phyloP scores from a whole-genome alignment of 2,888 invertebrate genomes.

The Stenchaetothrips biformis region DNA sequence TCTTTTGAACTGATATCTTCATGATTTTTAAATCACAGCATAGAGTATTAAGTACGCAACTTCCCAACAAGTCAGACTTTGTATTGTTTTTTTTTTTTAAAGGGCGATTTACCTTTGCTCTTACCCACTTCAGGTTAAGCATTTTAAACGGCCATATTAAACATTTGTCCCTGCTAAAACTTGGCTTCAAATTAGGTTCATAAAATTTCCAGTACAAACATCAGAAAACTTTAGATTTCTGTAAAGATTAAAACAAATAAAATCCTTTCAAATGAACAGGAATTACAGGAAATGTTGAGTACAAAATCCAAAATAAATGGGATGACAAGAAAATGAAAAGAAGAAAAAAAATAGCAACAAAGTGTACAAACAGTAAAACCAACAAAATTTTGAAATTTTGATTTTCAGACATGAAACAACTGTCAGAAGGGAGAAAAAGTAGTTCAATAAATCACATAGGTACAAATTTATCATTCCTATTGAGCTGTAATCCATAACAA shows the following conservation, averaged over 20 bases:
- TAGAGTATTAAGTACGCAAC: not conserved
- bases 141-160: not conserved
- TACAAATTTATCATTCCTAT: constrained; percentile 4
- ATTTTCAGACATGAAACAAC: not conserved
- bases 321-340: no score
- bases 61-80: not conserved
- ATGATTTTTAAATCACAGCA: constrained; percentile 16
- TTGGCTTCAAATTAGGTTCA: not conserved
- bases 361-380: not conserved
- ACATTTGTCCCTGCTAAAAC: not conserved
- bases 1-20: constrained; percentile 1
- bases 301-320: not conserved
- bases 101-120: not conserved
- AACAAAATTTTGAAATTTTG: not conserved
- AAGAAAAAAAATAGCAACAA: not conserved
- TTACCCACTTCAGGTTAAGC: not conserved
- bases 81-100: not conserved
- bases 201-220: not conserved
- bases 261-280: not conserved
- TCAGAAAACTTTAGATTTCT: not conserved
- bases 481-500: constrained; percentile 5
- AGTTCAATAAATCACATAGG: constrained; percentile 14
- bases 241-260: not conserved
- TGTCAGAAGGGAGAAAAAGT: constrained; percentile 2
- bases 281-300: not conserved